Percentiles rank a stretch among this genome's conserved stretches.
phyloP scores from a whole-genome alignment of 2,113 vertebrate species.

The Phainopepla nitens region DNA sequence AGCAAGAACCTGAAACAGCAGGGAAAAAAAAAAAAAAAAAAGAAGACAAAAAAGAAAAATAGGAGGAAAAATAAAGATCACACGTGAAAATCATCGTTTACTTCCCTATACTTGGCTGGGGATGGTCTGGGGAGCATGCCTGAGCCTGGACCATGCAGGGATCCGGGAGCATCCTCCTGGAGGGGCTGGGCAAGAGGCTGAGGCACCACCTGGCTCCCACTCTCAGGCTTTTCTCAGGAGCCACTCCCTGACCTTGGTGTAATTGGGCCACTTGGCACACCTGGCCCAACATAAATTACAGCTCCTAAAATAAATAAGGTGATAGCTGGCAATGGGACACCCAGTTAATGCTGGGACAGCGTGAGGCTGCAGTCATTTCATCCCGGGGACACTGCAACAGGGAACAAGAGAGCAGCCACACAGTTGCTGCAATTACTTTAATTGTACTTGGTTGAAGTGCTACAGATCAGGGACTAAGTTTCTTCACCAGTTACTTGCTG shows the following conservation, averaged over 20 bases:
- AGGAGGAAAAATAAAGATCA: neutral
- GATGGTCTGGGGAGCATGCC: fast-evolving
- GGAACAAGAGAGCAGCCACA: neutral
- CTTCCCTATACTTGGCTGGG: neutral
- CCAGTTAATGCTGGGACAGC: neutral
- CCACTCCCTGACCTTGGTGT: neutral
- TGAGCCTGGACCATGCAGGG: neutral
- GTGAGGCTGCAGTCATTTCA: neutral
- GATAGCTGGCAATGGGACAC: neutral
- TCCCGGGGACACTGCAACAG: neutral
- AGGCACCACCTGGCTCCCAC: fast-evolving
- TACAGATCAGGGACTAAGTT: neutral
- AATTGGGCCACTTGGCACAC: neutral
- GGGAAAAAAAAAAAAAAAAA: too few relatives aligned
- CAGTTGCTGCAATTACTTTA: neutral
- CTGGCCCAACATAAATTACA: neutral
- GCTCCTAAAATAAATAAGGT: neutral
- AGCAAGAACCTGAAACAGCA: neutral
- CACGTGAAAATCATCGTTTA: fast-evolving
- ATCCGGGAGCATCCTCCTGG: neutral
- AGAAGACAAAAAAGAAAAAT: neutral
- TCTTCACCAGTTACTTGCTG: neutral
- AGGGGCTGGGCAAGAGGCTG: neutral
- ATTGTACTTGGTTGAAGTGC: neutral
- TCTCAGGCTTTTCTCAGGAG: fast-evolving